A percentile compares a stretch with the other conserved stretches of the same genome.
phyloP scores from a whole-genome alignment of 2,888 invertebrate genomes.

The Drosophila barbarae region DNA sequence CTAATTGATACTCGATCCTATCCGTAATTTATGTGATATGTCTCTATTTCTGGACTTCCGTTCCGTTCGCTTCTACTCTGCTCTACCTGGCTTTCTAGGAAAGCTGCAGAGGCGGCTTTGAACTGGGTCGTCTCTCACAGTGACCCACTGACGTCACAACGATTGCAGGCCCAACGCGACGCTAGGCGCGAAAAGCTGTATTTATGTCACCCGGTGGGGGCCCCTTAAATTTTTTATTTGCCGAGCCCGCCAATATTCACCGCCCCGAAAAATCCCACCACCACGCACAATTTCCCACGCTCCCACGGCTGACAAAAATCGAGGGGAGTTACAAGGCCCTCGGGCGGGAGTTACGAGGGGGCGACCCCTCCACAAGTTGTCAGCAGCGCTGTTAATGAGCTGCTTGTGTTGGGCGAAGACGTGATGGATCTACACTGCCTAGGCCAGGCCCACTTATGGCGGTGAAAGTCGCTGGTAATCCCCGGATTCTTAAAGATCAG shows the following conservation, averaged over 20 bases:
- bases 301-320: slow-evolving; percentile 38
- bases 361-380: slow-evolving; percentile 51
- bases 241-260: slow-evolving; percentile 17
- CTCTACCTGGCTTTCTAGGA: neutral
- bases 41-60: slow-evolving; percentile 56
- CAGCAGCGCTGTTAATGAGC: slow-evolving; percentile 59
- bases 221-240: slow-evolving; percentile 1
- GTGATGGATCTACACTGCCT: slow-evolving; percentile 11
- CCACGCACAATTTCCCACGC: slow-evolving; percentile 53
- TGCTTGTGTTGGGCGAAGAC: slow-evolving; percentile 16
- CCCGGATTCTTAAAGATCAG: slow-evolving; percentile 1
- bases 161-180: slow-evolving; percentile 18
- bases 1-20: slow-evolving; percentile 29
- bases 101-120: neutral
- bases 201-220: slow-evolving; percentile 32
- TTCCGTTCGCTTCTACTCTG: neutral
- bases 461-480: slow-evolving; percentile 4
- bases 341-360: slow-evolving; percentile 7
- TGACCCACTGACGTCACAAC: neutral
- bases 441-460: slow-evolving; percentile 14
- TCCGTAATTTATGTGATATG: slow-evolving; percentile 49
- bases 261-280: slow-evolving; percentile 7
- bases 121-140: neutral
- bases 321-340: slow-evolving; percentile 5
- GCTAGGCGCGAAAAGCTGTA: slow-evolving; percentile 27